Evolutionary conservation across 2,113 vertebrate genomes (phyloP).

Genomic region (Isurus oxyrinchus): DNA sequence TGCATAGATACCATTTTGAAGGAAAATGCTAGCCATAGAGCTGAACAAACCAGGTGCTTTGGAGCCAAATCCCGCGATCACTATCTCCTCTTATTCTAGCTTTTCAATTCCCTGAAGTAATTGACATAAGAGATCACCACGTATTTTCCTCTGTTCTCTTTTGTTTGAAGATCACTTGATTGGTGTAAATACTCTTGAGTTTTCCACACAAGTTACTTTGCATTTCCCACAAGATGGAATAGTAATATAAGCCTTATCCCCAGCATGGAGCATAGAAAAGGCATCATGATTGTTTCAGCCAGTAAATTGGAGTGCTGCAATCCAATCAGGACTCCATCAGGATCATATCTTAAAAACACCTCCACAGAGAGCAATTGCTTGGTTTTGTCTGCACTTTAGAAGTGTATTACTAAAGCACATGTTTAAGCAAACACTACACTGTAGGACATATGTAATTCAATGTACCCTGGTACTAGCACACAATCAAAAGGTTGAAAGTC

Average conservation of each 20-base stretch:
- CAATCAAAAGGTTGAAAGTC: neutral
- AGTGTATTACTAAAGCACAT: conserved; percentile 49
- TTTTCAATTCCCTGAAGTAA: neutral
- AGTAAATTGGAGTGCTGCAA: conserved; percentile 49
- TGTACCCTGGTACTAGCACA: conserved; percentile 49
- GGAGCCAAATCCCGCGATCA: neutral
- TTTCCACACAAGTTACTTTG: neutral
- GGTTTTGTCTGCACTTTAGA: conserved; percentile 46
- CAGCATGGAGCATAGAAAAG: conserved; percentile 40
- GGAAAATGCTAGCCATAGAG: neutral
- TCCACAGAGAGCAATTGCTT: conserved; percentile 52
- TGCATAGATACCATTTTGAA: neutral
- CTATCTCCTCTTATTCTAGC: neutral
- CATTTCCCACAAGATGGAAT: neutral
- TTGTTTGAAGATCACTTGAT: conserved; percentile 7
- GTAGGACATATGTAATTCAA: conserved; percentile 49
- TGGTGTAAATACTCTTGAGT: neutral
- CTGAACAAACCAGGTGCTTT: too few relatives aligned
- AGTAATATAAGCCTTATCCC: neutral
- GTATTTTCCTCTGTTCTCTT: neutral
- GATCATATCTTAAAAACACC: conserved; percentile 46
- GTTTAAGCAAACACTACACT: conserved; percentile 63
- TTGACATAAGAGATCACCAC: neutral
- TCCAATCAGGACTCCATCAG: conserved; percentile 46
- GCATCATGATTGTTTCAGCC: conserved; percentile 48